phyloP scores from a whole-genome alignment of 2,888 invertebrate species.

The Parnassius orleans region DNA sequence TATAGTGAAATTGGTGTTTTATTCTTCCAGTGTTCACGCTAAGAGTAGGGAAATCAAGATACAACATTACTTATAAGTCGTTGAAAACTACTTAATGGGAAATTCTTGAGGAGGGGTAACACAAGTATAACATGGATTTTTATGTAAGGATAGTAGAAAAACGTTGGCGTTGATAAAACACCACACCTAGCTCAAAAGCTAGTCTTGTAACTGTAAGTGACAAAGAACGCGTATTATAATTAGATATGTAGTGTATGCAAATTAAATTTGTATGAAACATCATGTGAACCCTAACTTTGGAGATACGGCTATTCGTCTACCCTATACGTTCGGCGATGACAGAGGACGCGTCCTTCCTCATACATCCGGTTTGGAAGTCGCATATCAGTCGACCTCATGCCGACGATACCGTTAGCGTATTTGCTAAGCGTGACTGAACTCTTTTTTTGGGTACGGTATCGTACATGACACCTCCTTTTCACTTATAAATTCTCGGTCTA shows the following conservation, averaged over 20 bases:
- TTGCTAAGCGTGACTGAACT: conserved; percentile 51
- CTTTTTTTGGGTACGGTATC: conserved; percentile 31
- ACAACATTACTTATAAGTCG: too few relatives aligned
- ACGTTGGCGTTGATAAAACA: too few relatives aligned
- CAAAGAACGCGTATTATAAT: conserved; percentile 18
- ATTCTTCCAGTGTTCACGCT: too few relatives aligned
- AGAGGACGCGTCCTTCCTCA: conserved; percentile 49
- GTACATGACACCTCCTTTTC: conserved; percentile 28
- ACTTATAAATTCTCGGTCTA: conserved; percentile 27
- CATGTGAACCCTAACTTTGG: conserved; percentile 52
- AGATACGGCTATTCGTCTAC: conserved; percentile 31
- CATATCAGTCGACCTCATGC: conserved; percentile 40
- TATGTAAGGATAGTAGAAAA: too few relatives aligned
- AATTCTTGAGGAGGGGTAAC: not conserved
- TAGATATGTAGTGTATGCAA: conserved; percentile 30
- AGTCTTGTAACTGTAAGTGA: not conserved
- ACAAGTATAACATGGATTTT: too few relatives aligned
- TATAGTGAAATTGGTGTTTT: too few relatives aligned
- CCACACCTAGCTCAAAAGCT: too few relatives aligned
- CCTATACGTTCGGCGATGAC: conserved; percentile 40
- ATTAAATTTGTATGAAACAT: conserved; percentile 35
- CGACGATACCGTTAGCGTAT: conserved; percentile 56
- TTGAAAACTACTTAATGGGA: too few relatives aligned
- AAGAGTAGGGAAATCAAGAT: too few relatives aligned
- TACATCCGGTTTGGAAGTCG: conserved; percentile 40